Conservation (phyloP, 2,113 vertebrate species). For the Rattus rattus region DNA sequence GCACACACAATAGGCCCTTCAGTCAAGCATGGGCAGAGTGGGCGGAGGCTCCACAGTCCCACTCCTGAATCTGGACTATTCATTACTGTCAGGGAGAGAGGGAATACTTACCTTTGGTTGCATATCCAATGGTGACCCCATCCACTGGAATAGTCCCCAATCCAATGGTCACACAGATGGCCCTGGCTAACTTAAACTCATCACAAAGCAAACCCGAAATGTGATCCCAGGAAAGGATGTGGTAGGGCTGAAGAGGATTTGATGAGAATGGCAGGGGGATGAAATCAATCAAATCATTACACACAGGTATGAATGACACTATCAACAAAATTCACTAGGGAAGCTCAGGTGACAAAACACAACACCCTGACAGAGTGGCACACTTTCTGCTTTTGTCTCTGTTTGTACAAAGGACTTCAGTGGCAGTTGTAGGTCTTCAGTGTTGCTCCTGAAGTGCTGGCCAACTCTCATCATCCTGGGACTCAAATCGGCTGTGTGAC, state of each 20-base stretch:
- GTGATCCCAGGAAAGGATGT: background rate
- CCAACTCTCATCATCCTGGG: background rate
- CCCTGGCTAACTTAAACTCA: background rate
- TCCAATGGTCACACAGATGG: background rate
- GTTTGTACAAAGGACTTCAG: rapidly evolving
- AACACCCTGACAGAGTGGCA: conserved; percentile 97
- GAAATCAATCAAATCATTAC: background rate
- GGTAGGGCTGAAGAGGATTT: background rate
- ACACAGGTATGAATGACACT: background rate
- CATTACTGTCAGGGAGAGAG: background rate
- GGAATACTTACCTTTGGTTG: background rate
- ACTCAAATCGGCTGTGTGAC: background rate
- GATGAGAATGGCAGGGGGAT: background rate
- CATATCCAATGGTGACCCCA: background rate
- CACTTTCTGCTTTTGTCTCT: conserved; percentile 57
- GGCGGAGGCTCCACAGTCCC: background rate
- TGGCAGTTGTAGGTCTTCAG: background rate
- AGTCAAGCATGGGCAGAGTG: background rate
- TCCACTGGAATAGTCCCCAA: background rate
- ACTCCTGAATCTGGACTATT: background rate
- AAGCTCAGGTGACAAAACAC: conserved; percentile 97
- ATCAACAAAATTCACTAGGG: conserved; percentile 61
- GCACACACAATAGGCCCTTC: background rate
- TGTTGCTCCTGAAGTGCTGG: background rate
- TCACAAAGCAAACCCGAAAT: background rate